phyloP scores from a whole-genome alignment of 2,113 vertebrate species.

The Anhinga rufa region DNA sequence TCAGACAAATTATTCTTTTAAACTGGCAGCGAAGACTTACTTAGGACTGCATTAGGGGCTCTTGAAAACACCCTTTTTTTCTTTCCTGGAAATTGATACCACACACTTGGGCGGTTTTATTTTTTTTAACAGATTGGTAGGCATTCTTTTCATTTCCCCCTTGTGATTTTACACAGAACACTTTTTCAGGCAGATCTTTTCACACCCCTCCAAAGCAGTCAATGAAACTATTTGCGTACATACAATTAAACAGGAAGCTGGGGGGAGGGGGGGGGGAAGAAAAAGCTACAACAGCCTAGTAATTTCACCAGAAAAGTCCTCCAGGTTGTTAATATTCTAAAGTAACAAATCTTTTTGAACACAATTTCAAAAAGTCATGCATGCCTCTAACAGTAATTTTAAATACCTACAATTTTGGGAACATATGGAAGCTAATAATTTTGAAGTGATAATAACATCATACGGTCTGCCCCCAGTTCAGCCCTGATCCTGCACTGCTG shows the following conservation, averaged over 20 bases:
- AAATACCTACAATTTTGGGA: not conserved
- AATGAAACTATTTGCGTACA: conserved; percentile 34
- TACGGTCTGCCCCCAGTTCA: not conserved
- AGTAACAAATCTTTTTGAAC: not conserved
- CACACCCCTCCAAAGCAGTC: conserved; percentile 17
- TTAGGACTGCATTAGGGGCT: conserved; percentile 37
- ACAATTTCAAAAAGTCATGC: not conserved
- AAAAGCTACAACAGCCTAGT: not conserved
- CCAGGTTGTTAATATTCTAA: not conserved
- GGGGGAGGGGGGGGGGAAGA: not conserved
- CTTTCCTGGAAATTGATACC: conserved; percentile 50
- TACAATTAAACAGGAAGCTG: not conserved
- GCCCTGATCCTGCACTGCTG: not conserved
- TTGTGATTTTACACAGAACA: conserved; percentile 47
- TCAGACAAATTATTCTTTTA: conserved; percentile 25
- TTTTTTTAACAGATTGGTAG: conserved; percentile 64
- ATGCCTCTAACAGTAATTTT: not conserved
- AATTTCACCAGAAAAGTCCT: not conserved
- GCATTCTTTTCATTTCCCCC: conserved; percentile 37
- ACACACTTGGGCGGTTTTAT: conserved; percentile 52
- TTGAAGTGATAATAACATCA: not conserved
- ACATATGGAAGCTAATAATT: not conserved
- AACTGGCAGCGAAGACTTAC: conserved; percentile 22
- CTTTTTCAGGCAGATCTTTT: conserved; percentile 46
- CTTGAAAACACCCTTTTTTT: conserved; percentile 13